phyloP scores from a whole-genome alignment of 2,797 vertebrate genomes.

The Silurus aristotelis region DNA sequence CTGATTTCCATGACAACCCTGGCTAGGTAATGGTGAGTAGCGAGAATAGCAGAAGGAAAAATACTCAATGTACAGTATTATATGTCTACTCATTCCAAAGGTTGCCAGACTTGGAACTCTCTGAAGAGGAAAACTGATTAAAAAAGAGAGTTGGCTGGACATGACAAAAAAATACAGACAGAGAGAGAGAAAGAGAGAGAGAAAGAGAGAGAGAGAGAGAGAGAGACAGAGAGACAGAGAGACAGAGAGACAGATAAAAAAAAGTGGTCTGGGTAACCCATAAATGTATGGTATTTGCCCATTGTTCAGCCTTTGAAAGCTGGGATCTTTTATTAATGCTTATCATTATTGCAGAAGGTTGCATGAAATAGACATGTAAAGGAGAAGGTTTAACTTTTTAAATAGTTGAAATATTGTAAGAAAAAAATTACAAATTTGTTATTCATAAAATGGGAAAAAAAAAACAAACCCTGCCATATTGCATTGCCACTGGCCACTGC shows the following conservation, averaged over 20 bases:
- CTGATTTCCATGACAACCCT: slow-evolving; percentile 70
- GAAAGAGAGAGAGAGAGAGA: slow-evolving; percentile 10
- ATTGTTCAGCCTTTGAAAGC: slow-evolving; percentile 48
- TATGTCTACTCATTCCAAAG: slow-evolving; percentile 42
- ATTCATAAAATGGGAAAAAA: slow-evolving; percentile 1
- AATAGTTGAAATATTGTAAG: background rate
- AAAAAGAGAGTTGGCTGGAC: background rate
- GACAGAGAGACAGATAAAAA: background rate
- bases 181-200: slow-evolving; percentile 16
- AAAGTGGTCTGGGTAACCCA: slow-evolving; percentile 38
- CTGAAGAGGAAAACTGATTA: slow-evolving; percentile 27
- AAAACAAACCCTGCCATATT: slow-evolving; percentile 49
- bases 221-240: slow-evolving; percentile 13
- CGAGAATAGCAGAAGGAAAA: slow-evolving; percentile 66
- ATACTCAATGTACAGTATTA: slow-evolving; percentile 36
- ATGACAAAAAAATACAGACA: background rate
- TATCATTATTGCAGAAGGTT: slow-evolving; percentile 40
- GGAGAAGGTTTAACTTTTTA: background rate
- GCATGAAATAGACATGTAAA: slow-evolving; percentile 17
- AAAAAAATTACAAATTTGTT: background rate
- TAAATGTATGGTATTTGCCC: slow-evolving; percentile 53
- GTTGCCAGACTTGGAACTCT: slow-evolving; percentile 45
- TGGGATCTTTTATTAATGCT: slow-evolving; percentile 38
- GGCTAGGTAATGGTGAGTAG: slow-evolving; percentile 61
- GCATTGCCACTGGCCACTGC: slow-evolving; percentile 31